Evolutionary conservation across 2,888 invertebrate genomes (phyloP), one percentile per base, ranked within the genome.

Genomic region (Craniophora ligustri): DNA sequence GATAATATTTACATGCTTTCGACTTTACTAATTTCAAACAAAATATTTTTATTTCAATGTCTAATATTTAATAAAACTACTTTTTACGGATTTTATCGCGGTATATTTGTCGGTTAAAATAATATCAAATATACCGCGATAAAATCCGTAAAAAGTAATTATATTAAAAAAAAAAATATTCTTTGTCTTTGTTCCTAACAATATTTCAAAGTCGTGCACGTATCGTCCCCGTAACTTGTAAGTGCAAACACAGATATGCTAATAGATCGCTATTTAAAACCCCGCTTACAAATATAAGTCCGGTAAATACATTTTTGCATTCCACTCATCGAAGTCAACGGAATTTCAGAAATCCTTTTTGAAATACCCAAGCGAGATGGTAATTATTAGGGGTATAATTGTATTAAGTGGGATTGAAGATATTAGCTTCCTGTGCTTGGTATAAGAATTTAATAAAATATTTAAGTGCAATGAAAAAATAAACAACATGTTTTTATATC

Each of bases 231-330:
- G 64, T 42, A 8, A 0, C 16, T 8, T 36, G 28, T 63, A 67
- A 72, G 16, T 19, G 19, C 21, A 81, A 79, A 83, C 84, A 82
- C 74, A 75, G 76, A 82, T 83, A 88, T 86, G 88, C 89, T 89
- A 89, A 90, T 88, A 88, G 87, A 84, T 84, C 81, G 79, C 85
- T 84, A 85, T 87, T 87, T 84, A 79, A 75, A 81, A 80, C 79
- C 77, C 80, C 79, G 81, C 67, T 74, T 72, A 76, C 83, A 76
- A 77, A 80, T 76, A 80, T 78, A 77, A 82, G 73, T 67, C 67
- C 80, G 75, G 85, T 81, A 81, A 84, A 79, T 78, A 76, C 59
- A 78, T 84, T 84, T 87, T 87, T 81, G 84, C 88, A 89, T 89
- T 84, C 89, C 86, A 58, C 60, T 69, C 61, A 51, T 40, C 38